Conservation (phyloP, 92 coral and sea anemone genomes). For the Phenganax subtilis region DNA sequence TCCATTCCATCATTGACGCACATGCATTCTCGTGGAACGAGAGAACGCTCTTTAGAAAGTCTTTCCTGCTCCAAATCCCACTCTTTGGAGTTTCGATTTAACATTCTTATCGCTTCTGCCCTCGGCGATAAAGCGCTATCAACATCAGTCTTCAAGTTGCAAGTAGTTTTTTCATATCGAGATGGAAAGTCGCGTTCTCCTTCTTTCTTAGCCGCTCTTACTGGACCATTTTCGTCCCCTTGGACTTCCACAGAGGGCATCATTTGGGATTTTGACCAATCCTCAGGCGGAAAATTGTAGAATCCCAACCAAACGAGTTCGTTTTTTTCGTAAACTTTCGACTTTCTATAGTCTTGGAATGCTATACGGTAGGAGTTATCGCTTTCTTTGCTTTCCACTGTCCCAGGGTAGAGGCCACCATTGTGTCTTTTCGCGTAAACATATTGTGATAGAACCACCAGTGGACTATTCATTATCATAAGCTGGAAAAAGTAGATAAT, state of each 20-base stretch:
- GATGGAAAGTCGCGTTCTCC: too few species aligned
- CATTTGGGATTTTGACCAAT: neutral
- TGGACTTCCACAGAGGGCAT: neutral
- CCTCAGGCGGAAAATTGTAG: neutral
- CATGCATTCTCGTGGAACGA: too few species aligned
- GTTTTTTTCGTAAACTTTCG: neutral
- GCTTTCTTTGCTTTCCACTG: slow-evolving; percentile 4
- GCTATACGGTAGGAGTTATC: neutral
- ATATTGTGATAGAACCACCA: neutral
- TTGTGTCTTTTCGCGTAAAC: slow-evolving; percentile 29
- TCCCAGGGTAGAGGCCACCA: slow-evolving; percentile 17
- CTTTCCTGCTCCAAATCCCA: neutral
- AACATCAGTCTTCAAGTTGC: neutral
- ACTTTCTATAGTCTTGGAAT: slow-evolving; percentile 1
- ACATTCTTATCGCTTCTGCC: neutral
- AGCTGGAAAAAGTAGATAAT: neutral
- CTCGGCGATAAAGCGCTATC: neutral
- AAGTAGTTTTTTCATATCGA: too few species aligned
- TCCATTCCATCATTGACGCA: neutral
- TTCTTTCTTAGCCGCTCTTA: too few species aligned
- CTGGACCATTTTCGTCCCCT: neutral
- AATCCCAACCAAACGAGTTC: slow-evolving; percentile 9
- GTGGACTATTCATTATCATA: slow-evolving; percentile 1
- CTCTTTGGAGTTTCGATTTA: neutral
- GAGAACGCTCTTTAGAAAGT: neutral